Base-by-base conservation (phyloP, 2,888 invertebrate species). In the Acleris laterana region DNA sequence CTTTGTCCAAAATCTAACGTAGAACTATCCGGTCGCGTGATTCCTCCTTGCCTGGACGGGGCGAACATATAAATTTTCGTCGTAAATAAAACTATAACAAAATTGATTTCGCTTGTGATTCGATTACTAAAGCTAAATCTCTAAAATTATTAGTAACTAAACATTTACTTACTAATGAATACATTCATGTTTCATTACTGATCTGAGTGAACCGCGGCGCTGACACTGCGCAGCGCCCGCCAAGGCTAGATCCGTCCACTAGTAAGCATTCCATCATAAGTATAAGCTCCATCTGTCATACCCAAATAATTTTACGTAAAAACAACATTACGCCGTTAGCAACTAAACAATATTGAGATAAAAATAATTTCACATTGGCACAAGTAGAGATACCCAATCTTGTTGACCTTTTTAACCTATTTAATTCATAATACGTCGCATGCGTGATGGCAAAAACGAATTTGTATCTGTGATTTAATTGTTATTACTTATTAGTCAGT, bases 1-100 rank as follows among this genome's bases (percentile, higher is more conserved):
- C 55, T 50, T 62, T 56, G 52, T 51, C 56, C 62, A 68, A 68
- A 58, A 71, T 68, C 66, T 69, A 64, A 71, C 32, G 38, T 38
- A 72, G 63, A 71, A 71, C 69, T 70, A 68, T 71, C 65, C 68
- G 68, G 68, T 65, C 71, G 59, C 42, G 38, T 28, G 49, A 44
- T 46, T 28, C n/a, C 49, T 53, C 4, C 38, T 38, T 11, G 63
- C 64, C 57, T 62, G 58, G 63, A 68, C 56, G 52, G 69, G 57
- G 52, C 55, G 55, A n/a, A 38, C 19, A 46, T 38, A 62, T 61
- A 60, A 56, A 60, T 65, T 61, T 61, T 42, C 19, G 42, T 55
- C 60, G 65, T 56, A 65, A 64, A 60, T 65, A 60, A 57, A 65
- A 60, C 55, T 65, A 55, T 61, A 65, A 53, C 60, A 61, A 55